Conservation (phyloP, 2,797 vertebrate genomes). For the Salmo trutta region DNA sequence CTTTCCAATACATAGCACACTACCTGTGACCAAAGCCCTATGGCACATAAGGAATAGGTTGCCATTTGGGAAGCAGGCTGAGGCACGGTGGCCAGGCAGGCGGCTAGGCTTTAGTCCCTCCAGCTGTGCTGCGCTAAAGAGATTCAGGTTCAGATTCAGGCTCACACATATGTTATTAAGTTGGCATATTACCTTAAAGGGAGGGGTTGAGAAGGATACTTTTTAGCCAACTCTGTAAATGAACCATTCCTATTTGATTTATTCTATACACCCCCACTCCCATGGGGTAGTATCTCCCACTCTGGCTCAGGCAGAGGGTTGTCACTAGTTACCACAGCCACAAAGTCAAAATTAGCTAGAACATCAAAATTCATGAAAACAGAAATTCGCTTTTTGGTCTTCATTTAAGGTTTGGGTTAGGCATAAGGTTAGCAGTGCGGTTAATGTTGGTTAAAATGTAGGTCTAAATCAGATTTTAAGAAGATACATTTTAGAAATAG, state of each 20-base stretch:
- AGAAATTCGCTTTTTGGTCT: too few relatives aligned
- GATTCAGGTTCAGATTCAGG: slow-evolving; percentile 31
- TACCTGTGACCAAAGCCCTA: neutral
- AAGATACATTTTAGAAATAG: too few relatives aligned
- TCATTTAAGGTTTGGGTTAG: too few relatives aligned
- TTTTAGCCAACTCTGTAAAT: slow-evolving; percentile 48
- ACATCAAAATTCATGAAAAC: too few relatives aligned
- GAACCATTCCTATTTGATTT: slow-evolving; percentile 66
- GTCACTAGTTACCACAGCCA: too few relatives aligned
- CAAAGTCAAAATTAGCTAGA: too few relatives aligned
- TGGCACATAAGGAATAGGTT: neutral
- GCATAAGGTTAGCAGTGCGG: too few relatives aligned
- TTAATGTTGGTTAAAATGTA: too few relatives aligned
- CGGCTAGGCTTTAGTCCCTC: slow-evolving; percentile 14
- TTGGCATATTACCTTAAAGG: slow-evolving; percentile 59
- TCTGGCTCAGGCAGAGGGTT: slow-evolving; percentile 24
- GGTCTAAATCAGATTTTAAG: too few relatives aligned
- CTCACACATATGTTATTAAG: slow-evolving; percentile 69
- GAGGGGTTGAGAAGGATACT: slow-evolving; percentile 30
- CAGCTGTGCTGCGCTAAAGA: slow-evolving; percentile 33
- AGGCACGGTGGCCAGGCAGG: neutral
- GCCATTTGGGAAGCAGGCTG: slow-evolving; percentile 17
- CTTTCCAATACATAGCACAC: neutral
- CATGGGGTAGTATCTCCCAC: slow-evolving; percentile 53
- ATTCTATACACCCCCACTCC: slow-evolving; percentile 46